Base-by-base conservation (phyloP, 35 echinoderm and acorn worm species). In the Hemicentrotus pulcherrimus region DNA sequence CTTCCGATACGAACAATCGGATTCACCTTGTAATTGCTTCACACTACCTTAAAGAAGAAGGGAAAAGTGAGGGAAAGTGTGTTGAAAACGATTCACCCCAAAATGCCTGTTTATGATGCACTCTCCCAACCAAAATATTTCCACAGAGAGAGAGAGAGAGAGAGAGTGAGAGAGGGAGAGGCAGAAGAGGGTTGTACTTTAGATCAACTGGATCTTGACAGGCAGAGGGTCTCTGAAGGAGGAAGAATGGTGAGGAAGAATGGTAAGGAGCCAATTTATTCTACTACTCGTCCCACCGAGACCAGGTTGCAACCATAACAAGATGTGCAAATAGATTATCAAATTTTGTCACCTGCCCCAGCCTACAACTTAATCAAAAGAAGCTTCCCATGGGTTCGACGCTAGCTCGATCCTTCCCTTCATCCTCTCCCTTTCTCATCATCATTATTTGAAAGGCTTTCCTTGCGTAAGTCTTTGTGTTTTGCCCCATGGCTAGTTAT, bases 291-390 rank as follows among this genome's bases (percentile, higher is more conserved):
- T 78, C 65, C 65, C 22, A 28, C 6, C n/a, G 65, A 78, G 19
- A 78, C 65, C 65, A 78, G 19, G 65, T 4, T 78, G 65, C 65
- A 78, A 78, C 65, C 65, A 78, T 78, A 78, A 78, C 65, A 78
- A 78, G 65, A 78, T 78, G 65, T 78, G 65, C 65, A 78, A 78
- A 78, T 78, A 78, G 65, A 78, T 78, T 78, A 78, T 78, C 65
- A 78, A 78, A 22, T 78, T 78, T 78, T 78, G 65, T 78, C 65
- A 78, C 65, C 65, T 78, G 65, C 65, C 4, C 61, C 61, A 71
- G 16, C 0, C 24, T 71, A 71, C 65, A 78, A 78, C 65, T 78
- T 78, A 78, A 78, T 78, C 65, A 78, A 28, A n/a, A 78, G 65
- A n/a, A 28, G 22, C 5, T 78, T 78, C 65, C 65, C 65, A 78